Base-by-base conservation (phyloP, 2,888 invertebrate genomes). In the Lumbricus terrestris region DNA sequence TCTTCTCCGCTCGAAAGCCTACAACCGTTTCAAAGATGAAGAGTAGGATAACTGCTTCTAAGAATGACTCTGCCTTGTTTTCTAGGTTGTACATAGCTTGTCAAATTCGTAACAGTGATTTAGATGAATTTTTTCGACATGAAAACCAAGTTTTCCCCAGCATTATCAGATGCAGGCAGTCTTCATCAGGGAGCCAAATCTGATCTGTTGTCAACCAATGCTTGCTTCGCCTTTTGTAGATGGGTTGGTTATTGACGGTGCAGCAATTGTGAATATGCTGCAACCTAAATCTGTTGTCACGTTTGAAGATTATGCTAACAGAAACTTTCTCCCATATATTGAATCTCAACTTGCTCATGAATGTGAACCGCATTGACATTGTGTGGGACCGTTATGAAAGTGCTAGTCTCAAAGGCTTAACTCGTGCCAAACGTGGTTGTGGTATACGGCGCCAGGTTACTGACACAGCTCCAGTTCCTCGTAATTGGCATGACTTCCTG, bases 61-160 rank as follows among this genome's bases (percentile, higher is more conserved):
- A 34, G 34, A 88, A 18, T n/a, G 69, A 89, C 34, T 82, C 47
- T 69, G 69, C n/a, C 1, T 69, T 89, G 20, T 47, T 89, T 33
- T 33, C 54, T 20, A 38, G 82, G 18, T 20, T 47, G 0, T 47
- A 89, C 40, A 69, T 89, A 54, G 69, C 89, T 18, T 54, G 69
- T 47, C 82, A 89, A 89, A 34, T 69, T 89, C 89, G 69, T 34
- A 69, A 47, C 33, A 37, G 89, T 54, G 82, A 89, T 33, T 42
- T 89, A 34, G n/a, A 89, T 89, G 54, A 89, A 69, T 89, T 89
- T 89, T 89, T 89, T 89, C 18, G 20, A 3, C 40, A 89, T 20
- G 89, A 89, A 33, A 89, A 89, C 37, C 89, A 89, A 82, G 34
- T 69, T 47, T 23, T 23, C 34, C 89, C 89, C 89, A 20, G 82